Base-by-base conservation (phyloP, 2,888 invertebrate species). In the Celastrina argiolus region DNA sequence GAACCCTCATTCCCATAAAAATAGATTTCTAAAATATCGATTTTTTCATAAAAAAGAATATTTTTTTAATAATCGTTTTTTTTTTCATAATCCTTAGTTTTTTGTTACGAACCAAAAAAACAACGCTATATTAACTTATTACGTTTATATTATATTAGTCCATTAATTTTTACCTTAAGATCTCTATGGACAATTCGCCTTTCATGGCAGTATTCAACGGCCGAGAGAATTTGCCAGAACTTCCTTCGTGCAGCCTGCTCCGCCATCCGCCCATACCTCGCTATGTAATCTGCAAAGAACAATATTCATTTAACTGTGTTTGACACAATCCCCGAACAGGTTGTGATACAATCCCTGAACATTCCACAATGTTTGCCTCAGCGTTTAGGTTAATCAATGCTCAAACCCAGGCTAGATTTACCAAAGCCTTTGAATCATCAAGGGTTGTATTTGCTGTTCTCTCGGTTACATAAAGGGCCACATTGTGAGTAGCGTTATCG, bases 151-250 rank as follows among this genome's bases (percentile, higher is more conserved):
- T 42, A 56, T 28, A 51, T 51, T 51, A 59, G 58, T 59, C 68
- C 66, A 70, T 70, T 68, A 73, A 69, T 68, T 65, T 78, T 79
- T 82, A 95, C 95, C 94, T 99, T 99, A 81, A 99, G 94, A 93
- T 99, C 99, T 82, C 99, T 94, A 91, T 99, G 99, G 66, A 99
- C 98, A 79, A 99, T 96, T 78, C 96, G 95, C 79, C 96, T 94
- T 76, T 95, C 96, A 85, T 99, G 99, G 82, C 98, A 98, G 87
- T 99, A 99, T 85, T 98, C 97, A 70, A 99, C 98, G 66, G 99
- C 99, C 22, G 97, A 96, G 68, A 99, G 92, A 76, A 99, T 99
- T 93, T 99, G 99, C 95, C 97, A 97, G 92, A 99, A 99, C 85
- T 97, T 98, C 72, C 94, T 93, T 65, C 98, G 92, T 7, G 99